These are phyloP conservation scores for Poecilobothrus nobilitatus DNA, from an alignment of 2,888 invertebrate genomes.

Conservation along the genomic window DNA sequence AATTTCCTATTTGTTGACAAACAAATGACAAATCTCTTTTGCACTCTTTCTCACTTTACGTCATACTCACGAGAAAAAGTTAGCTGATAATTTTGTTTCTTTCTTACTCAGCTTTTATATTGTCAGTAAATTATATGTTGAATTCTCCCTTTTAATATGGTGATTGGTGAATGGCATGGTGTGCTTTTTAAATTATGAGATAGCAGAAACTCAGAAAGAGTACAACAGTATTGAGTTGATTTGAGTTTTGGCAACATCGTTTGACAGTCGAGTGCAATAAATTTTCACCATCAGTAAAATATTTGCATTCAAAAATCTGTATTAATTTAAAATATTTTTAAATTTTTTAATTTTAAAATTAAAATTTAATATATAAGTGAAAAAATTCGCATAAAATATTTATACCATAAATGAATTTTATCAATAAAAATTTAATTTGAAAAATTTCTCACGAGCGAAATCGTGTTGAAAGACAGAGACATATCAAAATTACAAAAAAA, in stretches of 20 bases:
- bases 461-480: neutral
- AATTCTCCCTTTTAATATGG: too few species aligned
- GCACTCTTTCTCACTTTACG: neutral
- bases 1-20: too few species aligned
- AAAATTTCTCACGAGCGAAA: constrained; percentile 1
- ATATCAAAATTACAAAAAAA: neutral
- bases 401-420: neutral
- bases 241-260: constrained; percentile 7
- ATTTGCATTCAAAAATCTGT: neutral
- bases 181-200: neutral
- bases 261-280: constrained; percentile 8
- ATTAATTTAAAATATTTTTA: neutral
- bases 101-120: neutral
- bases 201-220: neutral
- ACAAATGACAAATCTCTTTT: neutral
- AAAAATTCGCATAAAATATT: neutral
- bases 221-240: neutral
- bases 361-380: neutral
- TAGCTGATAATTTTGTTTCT: neutral
- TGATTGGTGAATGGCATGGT: too few species aligned
- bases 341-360: neutral
- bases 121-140: too few species aligned
- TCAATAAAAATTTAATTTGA: neutral
- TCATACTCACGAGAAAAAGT: neutral
- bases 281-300: neutral